These are phyloP conservation scores for Nineta flava DNA, from an alignment of 2,888 invertebrate species.

Conservation along the genomic window DNA sequence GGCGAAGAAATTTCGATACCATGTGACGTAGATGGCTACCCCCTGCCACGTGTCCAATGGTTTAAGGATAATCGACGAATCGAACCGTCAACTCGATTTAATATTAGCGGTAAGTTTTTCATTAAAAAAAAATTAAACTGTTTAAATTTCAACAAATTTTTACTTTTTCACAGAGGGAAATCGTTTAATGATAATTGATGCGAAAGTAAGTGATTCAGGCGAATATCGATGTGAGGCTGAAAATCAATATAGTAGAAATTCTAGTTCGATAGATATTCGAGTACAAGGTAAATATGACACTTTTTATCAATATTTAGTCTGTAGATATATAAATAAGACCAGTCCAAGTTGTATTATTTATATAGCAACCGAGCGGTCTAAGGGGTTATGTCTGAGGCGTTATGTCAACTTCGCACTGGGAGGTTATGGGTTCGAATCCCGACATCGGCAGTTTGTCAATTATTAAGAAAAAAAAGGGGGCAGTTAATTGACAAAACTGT, in stretches of 20 bases:
- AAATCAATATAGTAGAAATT: conserved; percentile 52
- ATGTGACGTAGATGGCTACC: conserved; percentile 65
- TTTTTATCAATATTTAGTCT: not conserved
- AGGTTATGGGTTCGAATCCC: too few relatives aligned
- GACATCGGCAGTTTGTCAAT: too few relatives aligned
- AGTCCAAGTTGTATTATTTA: too few relatives aligned
- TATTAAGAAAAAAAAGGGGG: too few relatives aligned
- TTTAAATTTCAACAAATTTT: conserved; percentile 1
- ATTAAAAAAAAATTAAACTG: conserved; percentile 1
- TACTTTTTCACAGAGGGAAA: conserved; percentile 35
- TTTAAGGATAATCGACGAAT: conserved; percentile 54
- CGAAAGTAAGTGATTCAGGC: conserved; percentile 56
- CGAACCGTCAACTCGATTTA: conserved; percentile 35
- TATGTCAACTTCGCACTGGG: too few relatives aligned
- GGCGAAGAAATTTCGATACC: conserved; percentile 53
- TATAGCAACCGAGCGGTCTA: too few relatives aligned
- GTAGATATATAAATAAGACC: too few relatives aligned
- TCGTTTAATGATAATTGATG: conserved; percentile 49
- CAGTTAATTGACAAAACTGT: too few relatives aligned
- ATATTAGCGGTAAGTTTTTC: conserved; percentile 42
- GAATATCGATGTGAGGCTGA: conserved; percentile 68
- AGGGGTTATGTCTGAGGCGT: too few relatives aligned
- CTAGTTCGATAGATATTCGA: conserved; percentile 45
- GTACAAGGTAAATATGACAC: conserved; percentile 50
- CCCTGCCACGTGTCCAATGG: conserved; percentile 63